These are phyloP conservation scores for Rana temporaria DNA, from an alignment of 2,113 vertebrate species.

Conservation along the genomic window DNA sequence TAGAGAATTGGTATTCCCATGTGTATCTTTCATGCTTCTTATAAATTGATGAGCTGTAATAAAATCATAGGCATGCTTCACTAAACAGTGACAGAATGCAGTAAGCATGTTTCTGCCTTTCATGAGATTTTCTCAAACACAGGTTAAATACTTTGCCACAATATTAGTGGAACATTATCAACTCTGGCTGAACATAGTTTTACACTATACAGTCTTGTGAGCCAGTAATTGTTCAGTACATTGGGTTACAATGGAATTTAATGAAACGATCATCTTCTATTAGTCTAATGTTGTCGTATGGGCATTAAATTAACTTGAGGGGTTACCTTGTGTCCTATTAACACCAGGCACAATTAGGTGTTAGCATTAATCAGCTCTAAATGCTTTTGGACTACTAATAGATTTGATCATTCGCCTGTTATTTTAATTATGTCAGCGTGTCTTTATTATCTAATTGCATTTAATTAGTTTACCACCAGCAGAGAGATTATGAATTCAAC, in stretches of 20 bases:
- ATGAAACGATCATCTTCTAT: slow-evolving; percentile 55
- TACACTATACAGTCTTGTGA: slow-evolving; percentile 16
- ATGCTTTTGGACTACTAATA: slow-evolving; percentile 53
- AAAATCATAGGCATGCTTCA: slow-evolving; percentile 1
- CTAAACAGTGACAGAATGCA: background rate
- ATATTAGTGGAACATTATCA: slow-evolving; percentile 9
- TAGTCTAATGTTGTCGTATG: slow-evolving; percentile 51
- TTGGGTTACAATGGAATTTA: slow-evolving; percentile 52
- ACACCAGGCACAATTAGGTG: slow-evolving; percentile 53
- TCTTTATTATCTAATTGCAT: slow-evolving; percentile 54
- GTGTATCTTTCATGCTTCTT: no score
- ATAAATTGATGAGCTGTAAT: no score
- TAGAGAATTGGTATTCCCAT: no score
- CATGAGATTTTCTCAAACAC: background rate
- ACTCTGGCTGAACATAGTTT: slow-evolving; percentile 22
- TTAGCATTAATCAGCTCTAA: slow-evolving; percentile 57
- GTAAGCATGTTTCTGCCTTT: background rate
- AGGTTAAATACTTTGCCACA: slow-evolving; percentile 38
- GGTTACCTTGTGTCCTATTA: slow-evolving; percentile 56
- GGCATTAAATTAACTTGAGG: slow-evolving; percentile 52
- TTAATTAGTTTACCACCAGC: slow-evolving; percentile 55
- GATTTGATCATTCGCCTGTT: slow-evolving; percentile 58
- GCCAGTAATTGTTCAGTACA: slow-evolving; percentile 48
- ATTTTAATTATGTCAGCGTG: slow-evolving; percentile 55
- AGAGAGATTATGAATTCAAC: slow-evolving; percentile 32